Evolutionary conservation across 1,140 invertebrate species (phyloP), one percentile per base, ranked within the genome.

Genomic region (Drosophila micromelanica): DNA sequence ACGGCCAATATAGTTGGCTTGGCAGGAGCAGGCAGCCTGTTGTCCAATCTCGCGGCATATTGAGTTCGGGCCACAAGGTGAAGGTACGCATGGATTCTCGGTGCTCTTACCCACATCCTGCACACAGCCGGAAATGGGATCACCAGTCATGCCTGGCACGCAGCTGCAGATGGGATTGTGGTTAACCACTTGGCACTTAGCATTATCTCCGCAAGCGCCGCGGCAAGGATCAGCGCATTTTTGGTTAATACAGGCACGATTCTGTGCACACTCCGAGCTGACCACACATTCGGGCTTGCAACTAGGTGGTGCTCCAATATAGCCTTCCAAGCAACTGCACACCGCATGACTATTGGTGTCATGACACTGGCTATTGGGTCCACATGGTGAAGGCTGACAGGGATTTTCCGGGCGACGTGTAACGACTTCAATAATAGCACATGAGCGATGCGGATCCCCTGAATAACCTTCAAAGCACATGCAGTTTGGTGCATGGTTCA

Each of bases 151-250:
- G 42, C 95, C 95, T 43, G 92, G 92, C 37, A 94, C 93, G 76
- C 96, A 96, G 64, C 94, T 96, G 86, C 96, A 97, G 52, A 97
- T 96, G 0, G 97, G 96, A 91, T 96, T 96, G 81, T 97, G 97
- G 69, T 96, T 97, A 3, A 97, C 94, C 3, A 97, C 96, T 84
- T 96, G 94, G 77, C 97, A 98, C 59, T 96, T 94, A 5, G 97
- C 96, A 87, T 97, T 96, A 2, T 94, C 80, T n/a, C 96, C 97
- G 87, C 97, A 98, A 1, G 95, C 94, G 27, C 96, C 95, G n/a
- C 94, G 94, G 91, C 96, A 98, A 5, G 97, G 96, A 92, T 98
- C 95, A 8, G 94, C 92, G 80, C 97, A 98, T 90, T 96, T 96
- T 84, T 97, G 95, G 69, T 95, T 95, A 12, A 96, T 93, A 84